Evolutionary conservation across 2,797 vertebrate species (phyloP).

Genomic region (Euphonia xanthogaster): DNA sequence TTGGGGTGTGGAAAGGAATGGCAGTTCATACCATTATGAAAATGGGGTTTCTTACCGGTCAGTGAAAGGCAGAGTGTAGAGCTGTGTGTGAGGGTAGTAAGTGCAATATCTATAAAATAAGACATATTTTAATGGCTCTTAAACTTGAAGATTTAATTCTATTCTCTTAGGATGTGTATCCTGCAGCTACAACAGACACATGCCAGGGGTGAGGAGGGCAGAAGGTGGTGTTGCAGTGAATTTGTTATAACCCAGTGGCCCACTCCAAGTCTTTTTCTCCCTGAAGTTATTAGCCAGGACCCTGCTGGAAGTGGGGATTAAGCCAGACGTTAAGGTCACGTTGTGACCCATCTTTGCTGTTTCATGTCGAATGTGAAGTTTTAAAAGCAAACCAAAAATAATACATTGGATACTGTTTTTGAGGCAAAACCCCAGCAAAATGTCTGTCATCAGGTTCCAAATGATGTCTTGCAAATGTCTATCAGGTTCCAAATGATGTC

Average conservation of each 20-base stretch:
- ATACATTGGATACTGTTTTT: background rate
- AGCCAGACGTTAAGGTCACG: background rate
- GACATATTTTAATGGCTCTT: background rate
- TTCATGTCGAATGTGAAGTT: background rate
- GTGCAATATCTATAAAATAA: background rate
- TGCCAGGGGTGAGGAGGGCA: background rate
- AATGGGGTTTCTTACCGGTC: background rate
- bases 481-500: background rate
- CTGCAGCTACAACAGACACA: background rate
- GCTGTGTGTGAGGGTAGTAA: background rate
- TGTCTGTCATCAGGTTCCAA: slow-evolving; percentile 1
- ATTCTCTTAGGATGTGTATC: background rate
- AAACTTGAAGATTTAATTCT: background rate
- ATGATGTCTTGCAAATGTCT: background rate
- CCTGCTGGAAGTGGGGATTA: background rate
- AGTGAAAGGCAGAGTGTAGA: background rate
- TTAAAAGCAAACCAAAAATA: background rate
- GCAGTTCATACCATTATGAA: background rate
- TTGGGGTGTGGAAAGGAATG: background rate
- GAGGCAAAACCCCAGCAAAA: slow-evolving; percentile 10
- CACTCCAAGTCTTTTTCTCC: background rate
- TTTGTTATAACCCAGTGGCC: background rate
- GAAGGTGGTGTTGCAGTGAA: background rate
- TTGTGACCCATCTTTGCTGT: background rate
- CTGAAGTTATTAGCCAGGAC: background rate